A percentile compares a stretch with the other conserved stretches of the same genome.
These are phyloP conservation scores for Ranitomeya variabilis DNA, from an alignment of 2,113 vertebrate genomes.

Conservation along the genomic window DNA sequence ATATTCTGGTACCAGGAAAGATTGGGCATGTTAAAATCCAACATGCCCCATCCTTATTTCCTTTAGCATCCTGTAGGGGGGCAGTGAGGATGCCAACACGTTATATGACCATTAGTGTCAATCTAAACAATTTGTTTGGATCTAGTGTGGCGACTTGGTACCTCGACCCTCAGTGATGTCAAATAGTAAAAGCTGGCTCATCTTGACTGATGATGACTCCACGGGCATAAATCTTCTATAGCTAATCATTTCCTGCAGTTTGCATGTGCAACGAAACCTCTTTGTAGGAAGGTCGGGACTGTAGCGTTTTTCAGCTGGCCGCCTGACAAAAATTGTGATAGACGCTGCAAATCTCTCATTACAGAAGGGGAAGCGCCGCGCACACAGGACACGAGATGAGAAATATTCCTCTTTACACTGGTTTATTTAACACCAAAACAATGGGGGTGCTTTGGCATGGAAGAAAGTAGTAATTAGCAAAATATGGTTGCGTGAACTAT, in stretches of 20 bases:
- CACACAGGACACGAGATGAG: neutral
- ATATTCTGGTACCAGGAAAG: too few species aligned
- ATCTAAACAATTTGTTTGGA: neutral
- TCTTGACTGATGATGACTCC: neutral
- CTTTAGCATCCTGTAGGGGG: too few species aligned
- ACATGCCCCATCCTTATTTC: too few species aligned
- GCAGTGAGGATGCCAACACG: too few species aligned
- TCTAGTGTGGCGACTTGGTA: neutral
- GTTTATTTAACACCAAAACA: conserved; percentile 33
- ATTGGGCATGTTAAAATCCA: too few species aligned
- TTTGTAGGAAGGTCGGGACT: neutral
- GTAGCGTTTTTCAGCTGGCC: neutral
- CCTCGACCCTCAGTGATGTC: neutral
- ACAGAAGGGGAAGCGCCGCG: neutral
- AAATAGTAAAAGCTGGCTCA: neutral
- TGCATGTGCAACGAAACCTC: neutral
- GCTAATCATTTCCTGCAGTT: neutral
- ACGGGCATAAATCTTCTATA: neutral
- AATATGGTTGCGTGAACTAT: conserved; percentile 32
- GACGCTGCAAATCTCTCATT: conserved; percentile 10
- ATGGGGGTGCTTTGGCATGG: conserved; percentile 33
- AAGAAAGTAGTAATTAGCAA: conserved; percentile 44
- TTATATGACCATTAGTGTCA: neutral
- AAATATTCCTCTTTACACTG: conserved; percentile 42
- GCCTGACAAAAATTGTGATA: neutral